Base-by-base conservation (phyloP, 2,113 vertebrate genomes). In the Protomyctophum bolini region DNA sequence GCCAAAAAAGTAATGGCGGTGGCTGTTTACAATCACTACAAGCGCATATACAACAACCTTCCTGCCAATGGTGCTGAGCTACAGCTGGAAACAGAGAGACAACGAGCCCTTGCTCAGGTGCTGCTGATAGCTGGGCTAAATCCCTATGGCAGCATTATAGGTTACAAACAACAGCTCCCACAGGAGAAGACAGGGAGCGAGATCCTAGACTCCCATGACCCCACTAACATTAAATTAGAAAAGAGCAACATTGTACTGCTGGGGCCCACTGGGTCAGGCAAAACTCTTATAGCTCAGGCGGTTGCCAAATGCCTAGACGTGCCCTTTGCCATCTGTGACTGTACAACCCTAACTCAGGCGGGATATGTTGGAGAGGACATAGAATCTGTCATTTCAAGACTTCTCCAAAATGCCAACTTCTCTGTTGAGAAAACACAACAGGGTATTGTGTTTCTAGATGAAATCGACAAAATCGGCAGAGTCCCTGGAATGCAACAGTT, bases 381-480 rank as follows among this genome's bases (percentile, higher is more conserved):
- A 9, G 96, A 97, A 74, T 96, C 95, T 66, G 95, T 97, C 61
- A 94, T 97, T n/a, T 95, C 95, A 6, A 97, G 96, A 66, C 91
- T 97, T 46, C 92, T 97, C 66, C 96, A 97, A 68, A 95, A 97
- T 76, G 95, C 95, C 83, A 96, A 97, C 90, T 96, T 96, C 50
- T 95, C 94, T 0, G 94, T 96, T 65, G 95, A 96, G 74, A 96
- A 96, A 89, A 95, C 96, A 75, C 96, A 97, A 54, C 96, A 96
- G 94, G 96, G 95, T 76, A 97, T 97, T 73, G 96, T 97, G 76
- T 97, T 96, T 80, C 90, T 97, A 93, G 96, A 97, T 86, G 96
- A 97, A 91, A 95, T 97, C 73, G 96, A 97, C 89, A 97, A 97
- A 88, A 97, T 97, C 87, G 95, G 96, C 90, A 96, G 95, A 0